phyloP scores from a whole-genome alignment of 1,140 invertebrate species.

The Halesus radiatus region DNA sequence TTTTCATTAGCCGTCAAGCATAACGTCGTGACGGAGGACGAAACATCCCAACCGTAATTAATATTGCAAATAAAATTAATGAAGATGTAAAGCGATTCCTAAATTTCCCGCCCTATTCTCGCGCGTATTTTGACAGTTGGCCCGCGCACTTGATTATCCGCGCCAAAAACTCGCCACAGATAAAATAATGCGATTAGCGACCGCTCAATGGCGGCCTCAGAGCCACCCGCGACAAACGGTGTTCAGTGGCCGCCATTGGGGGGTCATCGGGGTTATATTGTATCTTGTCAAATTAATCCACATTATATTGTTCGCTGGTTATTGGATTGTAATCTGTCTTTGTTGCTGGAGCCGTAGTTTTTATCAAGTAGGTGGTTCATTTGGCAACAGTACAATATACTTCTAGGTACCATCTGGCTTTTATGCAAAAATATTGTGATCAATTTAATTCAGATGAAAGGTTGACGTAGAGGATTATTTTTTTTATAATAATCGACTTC shows the following conservation, averaged over 20 bases:
- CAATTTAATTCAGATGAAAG: too few relatives aligned
- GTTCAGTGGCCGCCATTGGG: background rate
- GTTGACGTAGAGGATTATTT: too few relatives aligned
- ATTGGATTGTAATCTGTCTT: background rate
- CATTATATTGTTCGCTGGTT: background rate
- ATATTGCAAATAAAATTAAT: background rate
- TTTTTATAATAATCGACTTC: too few relatives aligned
- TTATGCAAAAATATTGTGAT: too few relatives aligned
- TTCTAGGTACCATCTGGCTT: too few relatives aligned
- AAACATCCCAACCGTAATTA: too few relatives aligned
- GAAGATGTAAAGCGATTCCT: background rate
- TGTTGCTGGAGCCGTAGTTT: background rate
- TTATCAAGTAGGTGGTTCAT: too few relatives aligned
- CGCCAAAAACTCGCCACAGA: constrained; percentile 7
- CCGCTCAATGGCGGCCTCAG: background rate
- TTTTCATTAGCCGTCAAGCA: too few relatives aligned
- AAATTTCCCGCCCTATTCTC: background rate
- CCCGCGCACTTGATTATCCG: constrained; percentile 20
- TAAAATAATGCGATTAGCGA: constrained; percentile 9
- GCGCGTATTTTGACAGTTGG: constrained; percentile 29
- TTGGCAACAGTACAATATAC: too few relatives aligned
- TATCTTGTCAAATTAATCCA: constrained; percentile 26
- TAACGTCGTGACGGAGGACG: too few relatives aligned
- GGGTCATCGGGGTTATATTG: background rate
- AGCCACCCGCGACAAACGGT: background rate